These are phyloP conservation scores for Corvus moneduloides DNA, from an alignment of 2,113 vertebrate species.

Conservation along the genomic window DNA sequence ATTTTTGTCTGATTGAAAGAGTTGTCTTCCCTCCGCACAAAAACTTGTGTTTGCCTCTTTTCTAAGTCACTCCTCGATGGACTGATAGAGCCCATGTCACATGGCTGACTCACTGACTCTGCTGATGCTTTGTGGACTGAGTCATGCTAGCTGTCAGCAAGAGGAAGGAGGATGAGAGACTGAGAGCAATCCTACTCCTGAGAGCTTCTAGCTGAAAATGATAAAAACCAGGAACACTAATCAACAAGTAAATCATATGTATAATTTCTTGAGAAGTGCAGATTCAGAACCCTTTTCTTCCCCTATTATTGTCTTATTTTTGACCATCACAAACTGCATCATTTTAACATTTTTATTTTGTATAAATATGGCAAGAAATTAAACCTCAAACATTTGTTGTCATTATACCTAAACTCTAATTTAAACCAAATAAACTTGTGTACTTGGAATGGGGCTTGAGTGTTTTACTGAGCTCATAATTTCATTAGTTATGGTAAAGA, in stretches of 20 bases:
- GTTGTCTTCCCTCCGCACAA: background rate
- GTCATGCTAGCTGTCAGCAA: background rate
- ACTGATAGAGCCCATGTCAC: background rate
- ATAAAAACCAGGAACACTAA: background rate
- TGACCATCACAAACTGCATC: background rate
- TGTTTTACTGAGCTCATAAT: background rate
- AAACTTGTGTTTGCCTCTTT: background rate
- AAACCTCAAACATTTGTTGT: background rate
- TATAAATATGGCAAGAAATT: background rate
- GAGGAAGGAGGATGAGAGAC: background rate
- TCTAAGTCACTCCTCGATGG: background rate
- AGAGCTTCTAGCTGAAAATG: background rate
- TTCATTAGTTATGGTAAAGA: background rate
- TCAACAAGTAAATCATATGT: fast-evolving
- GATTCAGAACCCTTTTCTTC: background rate
- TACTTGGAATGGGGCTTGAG: background rate
- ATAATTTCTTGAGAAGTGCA: background rate
- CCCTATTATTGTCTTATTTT: background rate
- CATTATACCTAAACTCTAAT: background rate
- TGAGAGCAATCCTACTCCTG: background rate
- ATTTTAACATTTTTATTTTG: background rate
- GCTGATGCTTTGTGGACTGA: background rate
- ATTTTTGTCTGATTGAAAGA: background rate
- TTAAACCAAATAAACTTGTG: background rate
- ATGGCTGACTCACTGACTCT: background rate